Conservation (phyloP, 2,797 vertebrate species). For the Labeo calbasu region DNA sequence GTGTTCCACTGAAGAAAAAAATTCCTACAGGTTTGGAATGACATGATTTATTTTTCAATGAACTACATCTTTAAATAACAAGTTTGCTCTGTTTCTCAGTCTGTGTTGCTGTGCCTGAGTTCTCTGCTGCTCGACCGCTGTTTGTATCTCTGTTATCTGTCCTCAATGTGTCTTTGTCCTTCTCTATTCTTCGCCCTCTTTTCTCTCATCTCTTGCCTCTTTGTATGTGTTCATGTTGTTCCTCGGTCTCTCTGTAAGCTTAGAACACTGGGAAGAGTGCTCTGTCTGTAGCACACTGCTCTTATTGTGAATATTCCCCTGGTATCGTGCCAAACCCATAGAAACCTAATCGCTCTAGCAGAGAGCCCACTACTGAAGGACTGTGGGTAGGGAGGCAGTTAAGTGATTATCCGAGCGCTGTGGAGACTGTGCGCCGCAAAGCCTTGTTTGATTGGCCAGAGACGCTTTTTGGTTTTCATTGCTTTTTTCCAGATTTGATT, state of each 20-base stretch:
- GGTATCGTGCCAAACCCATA: constrained; percentile 73
- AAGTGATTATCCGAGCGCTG: constrained; percentile 69
- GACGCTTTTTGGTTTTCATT: constrained; percentile 56
- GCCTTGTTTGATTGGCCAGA: constrained; percentile 70
- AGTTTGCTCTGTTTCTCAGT: background rate
- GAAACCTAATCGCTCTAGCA: constrained; percentile 77
- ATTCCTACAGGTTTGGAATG: background rate
- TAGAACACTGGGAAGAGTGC: constrained; percentile 51
- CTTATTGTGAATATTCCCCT: constrained; percentile 73
- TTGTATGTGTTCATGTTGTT: constrained; percentile 41
- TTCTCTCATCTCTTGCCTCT: constrained; percentile 29
- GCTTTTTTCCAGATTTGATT: constrained; percentile 29
- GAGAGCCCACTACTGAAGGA: constrained; percentile 66
- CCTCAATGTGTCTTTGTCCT: constrained; percentile 44
- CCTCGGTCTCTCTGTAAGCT: constrained; percentile 33
- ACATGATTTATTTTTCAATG: background rate
- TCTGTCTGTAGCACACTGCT: constrained; percentile 67
- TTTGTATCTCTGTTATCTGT: constrained; percentile 32
- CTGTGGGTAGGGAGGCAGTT: constrained; percentile 26
- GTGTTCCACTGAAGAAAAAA: background rate
- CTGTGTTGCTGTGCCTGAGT: background rate
- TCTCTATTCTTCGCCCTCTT: constrained; percentile 27
- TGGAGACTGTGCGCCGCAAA: constrained; percentile 61
- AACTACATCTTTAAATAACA: background rate
- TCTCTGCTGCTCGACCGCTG: background rate